Evolutionary conservation across 2,797 vertebrate species (phyloP).

Genomic region (Phoebastria nigripes): DNA sequence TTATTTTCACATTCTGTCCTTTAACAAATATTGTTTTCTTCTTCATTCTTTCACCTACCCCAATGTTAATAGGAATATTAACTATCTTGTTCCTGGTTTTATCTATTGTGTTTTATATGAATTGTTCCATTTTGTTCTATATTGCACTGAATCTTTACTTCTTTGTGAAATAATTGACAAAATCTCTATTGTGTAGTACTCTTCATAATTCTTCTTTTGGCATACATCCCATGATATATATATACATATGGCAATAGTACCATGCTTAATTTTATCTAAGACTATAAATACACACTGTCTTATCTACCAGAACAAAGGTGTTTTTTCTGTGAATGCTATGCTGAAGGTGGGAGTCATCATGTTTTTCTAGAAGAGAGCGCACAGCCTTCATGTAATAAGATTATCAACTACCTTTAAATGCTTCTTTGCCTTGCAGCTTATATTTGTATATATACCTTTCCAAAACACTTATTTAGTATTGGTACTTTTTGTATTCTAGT

Average conservation of each 20-base stretch:
- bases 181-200: background rate
- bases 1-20: background rate
- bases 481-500: background rate
- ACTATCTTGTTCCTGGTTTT: background rate
- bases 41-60: background rate
- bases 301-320: background rate
- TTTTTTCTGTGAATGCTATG: background rate
- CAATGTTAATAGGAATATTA: background rate
- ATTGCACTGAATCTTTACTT: background rate
- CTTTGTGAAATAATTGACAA: background rate
- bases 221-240: too few species aligned
- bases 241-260: background rate
- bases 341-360: background rate
- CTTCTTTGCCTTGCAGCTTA: background rate
- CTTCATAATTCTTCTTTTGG: background rate
- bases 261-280: background rate
- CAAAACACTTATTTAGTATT: background rate
- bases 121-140: background rate
- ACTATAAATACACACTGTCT: background rate
- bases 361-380: background rate
- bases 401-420: background rate
- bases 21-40: background rate
- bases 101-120: background rate
- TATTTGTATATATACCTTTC: background rate
- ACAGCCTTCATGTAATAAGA: background rate